Evolutionary conservation across 2,888 invertebrate species (phyloP).

Genomic region (Azorinus chamasolen): DNA sequence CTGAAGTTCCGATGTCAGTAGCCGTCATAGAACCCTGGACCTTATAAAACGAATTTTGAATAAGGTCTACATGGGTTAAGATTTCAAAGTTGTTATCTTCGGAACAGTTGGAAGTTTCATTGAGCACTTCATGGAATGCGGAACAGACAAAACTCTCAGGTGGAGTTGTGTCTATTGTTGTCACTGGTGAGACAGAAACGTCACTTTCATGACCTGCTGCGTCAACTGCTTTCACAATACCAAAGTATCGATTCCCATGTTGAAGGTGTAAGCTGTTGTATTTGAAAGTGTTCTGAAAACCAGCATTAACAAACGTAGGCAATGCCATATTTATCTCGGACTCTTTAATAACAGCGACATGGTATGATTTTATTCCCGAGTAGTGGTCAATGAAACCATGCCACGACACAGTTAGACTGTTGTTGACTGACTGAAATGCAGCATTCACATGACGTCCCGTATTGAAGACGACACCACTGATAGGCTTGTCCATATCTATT

Average conservation of each 20-base stretch:
- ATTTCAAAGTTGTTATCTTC: not conserved
- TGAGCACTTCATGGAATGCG: not conserved
- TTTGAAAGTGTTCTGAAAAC: slow-evolving; percentile 10
- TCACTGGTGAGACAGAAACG: not conserved
- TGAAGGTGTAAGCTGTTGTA: slow-evolving; percentile 13
- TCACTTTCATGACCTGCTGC: slow-evolving; percentile 28
- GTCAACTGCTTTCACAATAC: slow-evolving; percentile 36
- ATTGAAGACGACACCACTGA: slow-evolving; percentile 64
- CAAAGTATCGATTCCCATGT: slow-evolving; percentile 25
- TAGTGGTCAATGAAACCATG: slow-evolving; percentile 54
- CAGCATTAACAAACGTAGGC: slow-evolving; percentile 12
- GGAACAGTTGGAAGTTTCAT: not conserved
- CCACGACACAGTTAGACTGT: slow-evolving; percentile 38
- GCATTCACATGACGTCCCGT: slow-evolving; percentile 44
- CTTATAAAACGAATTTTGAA: not conserved
- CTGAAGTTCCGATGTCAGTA: not conserved
- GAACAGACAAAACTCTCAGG: slow-evolving; percentile 18
- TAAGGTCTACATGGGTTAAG: not conserved
- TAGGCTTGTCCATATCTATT: slow-evolving; percentile 53
- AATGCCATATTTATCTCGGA: not conserved
- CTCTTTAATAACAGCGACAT: slow-evolving; percentile 13
- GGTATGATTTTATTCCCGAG: slow-evolving; percentile 41
- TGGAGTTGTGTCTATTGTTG: slow-evolving; percentile 19
- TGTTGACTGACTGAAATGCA: slow-evolving; percentile 44
- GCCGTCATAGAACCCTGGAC: not conserved